These are phyloP conservation scores for Xylocampa areola DNA, from an alignment of 2,888 invertebrate genomes.

Conservation along the genomic window DNA sequence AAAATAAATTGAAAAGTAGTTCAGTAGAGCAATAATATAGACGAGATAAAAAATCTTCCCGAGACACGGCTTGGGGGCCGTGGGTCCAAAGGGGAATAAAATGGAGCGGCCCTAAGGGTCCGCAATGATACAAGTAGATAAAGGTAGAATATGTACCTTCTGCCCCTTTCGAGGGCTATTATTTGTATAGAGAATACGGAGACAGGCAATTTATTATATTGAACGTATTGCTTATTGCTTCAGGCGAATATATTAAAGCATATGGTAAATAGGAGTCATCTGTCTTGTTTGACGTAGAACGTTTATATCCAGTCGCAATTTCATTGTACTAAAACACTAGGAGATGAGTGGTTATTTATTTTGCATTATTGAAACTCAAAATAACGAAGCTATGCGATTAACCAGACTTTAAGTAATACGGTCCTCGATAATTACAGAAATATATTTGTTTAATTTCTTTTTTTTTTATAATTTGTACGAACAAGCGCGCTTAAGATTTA, in stretches of 20 bases:
- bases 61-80: constrained; percentile 35
- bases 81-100: constrained; percentile 64
- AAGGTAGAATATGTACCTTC: constrained; percentile 48
- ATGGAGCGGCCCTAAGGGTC: constrained; percentile 63
- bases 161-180: constrained; percentile 36
- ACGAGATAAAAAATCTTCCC: constrained; percentile 60
- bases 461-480: no score
- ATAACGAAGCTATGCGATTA: no score
- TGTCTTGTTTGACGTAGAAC: constrained; percentile 13
- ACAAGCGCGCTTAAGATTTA: no score
- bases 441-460: no score
- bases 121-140: constrained; percentile 59
- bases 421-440: no score
- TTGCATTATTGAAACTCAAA: no score
- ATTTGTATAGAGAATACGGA: constrained; percentile 46
- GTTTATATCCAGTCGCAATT: not conserved
- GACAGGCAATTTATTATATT: constrained; percentile 54
- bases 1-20: constrained; percentile 46
- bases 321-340: no score
- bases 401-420: no score
- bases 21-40: constrained; percentile 59
- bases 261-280: constrained; percentile 26
- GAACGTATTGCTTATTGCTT: constrained; percentile 47
- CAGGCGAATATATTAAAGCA: constrained; percentile 22
- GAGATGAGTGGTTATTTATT: no score